Base-by-base conservation (phyloP, 2,888 invertebrate species). In the Antheraea yamamai region DNA sequence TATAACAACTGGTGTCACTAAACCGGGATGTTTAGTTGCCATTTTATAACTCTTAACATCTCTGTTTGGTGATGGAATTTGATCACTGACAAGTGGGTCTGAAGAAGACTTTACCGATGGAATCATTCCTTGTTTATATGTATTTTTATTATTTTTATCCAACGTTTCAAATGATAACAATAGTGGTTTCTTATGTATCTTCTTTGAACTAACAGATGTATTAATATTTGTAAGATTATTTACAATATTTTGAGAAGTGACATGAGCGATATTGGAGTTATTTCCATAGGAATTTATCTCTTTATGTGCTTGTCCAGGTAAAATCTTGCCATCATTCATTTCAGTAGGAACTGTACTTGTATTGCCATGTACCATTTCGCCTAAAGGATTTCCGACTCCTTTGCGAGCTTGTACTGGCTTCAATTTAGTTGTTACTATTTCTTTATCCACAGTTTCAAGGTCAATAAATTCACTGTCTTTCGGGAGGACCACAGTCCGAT, bases 1-100 rank as follows among this genome's bases (percentile, higher is more conserved):
- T 58, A 96, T 96, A 73, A 97, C 96, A 81, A 97, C 95, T 71
- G 97, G 97, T 87, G 97, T 96, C 76, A 97, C 95, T 91, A 97
- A 97, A 79, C 96, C 96, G 47, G 96, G 95, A 77, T 95, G 94
- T 74, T 89, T 89, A 73, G 85, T 92, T 26, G 86, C 82, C 72
- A 75, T 75, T 72, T 58, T 71, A n/a, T 75, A 75, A 55, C 39
- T 73, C 30, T 75, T 75, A 55, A 68, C 68, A 72, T 58, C 82
- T 73, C 81, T 80, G 74, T 83, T 85, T 47, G 84, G 85, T 20
- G 84, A 82, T 26, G 84, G 85, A 72, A 87, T 81, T 79, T 89
- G 88, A 77, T 82, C 83, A 72, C 81, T 76, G 23, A 82, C 76
- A 30, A 83, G 64, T 47, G 85, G 80, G 74, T 83, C 85, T 26